Evolutionary conservation across 1,140 invertebrate species (phyloP), one percentile per base, ranked within the genome.

Genomic region (Limonius californicus): DNA sequence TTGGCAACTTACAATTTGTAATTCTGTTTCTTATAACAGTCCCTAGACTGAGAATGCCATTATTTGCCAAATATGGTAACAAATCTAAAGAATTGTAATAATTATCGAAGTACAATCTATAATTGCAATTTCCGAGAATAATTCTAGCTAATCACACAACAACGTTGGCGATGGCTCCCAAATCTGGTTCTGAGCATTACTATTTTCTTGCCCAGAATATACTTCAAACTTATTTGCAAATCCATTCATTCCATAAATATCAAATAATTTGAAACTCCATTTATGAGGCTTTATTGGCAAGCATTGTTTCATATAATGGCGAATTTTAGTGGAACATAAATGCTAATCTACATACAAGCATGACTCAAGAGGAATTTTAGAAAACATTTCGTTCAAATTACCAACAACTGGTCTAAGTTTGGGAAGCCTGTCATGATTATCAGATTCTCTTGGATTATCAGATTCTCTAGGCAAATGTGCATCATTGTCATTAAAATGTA

Each of bases 271-370:
- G 12, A 76, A 73, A 12, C 74, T 74, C 66, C 73, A 74, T 63
- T 77, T 79, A 53, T 75, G 68, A n/a, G 77, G 75, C 55, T 79
- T 78, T 27, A 66, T 68, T 6, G 63, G 66, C n/a, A 66, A 43
- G 32, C 66, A 70, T 43, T 68, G 66, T 53, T 68, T 66, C 19
- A 69, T 21, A 57, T 30, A 27, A 53, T 63, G 59, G 16, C 61
- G 60, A 6, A 23, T 47, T 54, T 70, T 39, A 6, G 59, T 63
- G 12, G 27, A 74, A 35, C 65, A 67, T 60, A 69, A 62, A 58
- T 69, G 65, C 27, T 69, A 57, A 43, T 69, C 59, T 2, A 65
- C 57, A 43, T 16, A 50, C 2, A 69, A 50, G 35, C 57, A 15
- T 27, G 56, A 21, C 27, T 67, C 62, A n/a, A 66, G 27, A 32